phyloP scores from a whole-genome alignment of 2,888 invertebrate species.

The Aphidius colemani region DNA sequence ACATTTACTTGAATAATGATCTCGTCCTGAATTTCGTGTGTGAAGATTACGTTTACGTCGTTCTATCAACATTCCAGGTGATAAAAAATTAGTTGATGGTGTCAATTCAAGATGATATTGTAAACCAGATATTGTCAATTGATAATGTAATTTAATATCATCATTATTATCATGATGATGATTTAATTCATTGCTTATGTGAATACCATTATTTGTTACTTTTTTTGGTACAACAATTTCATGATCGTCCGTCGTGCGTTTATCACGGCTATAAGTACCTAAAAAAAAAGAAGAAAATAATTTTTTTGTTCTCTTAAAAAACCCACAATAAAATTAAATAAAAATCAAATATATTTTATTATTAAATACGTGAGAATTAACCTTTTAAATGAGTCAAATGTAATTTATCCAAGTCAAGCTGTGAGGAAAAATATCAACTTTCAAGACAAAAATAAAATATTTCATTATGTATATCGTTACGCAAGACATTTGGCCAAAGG shows the following conservation, averaged over 20 bases:
- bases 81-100: conserved; percentile 54
- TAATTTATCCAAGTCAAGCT: no score
- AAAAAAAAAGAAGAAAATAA: conserved; percentile 38
- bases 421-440: no score
- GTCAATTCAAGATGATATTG: conserved; percentile 57
- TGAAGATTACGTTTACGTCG: conserved; percentile 62
- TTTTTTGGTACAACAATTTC: conserved; percentile 68
- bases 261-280: conserved; percentile 62
- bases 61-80: conserved; percentile 71
- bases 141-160: conserved; percentile 64
- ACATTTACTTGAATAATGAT: conserved; percentile 65
- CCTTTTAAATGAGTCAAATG: no score
- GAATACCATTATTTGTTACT: conserved; percentile 65
- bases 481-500: no score
- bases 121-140: conserved; percentile 57
- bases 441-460: no score
- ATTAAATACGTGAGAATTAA: background rate
- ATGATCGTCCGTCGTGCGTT: conserved; percentile 62
- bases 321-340: background rate
- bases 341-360: background rate
- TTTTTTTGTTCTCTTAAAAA: background rate
- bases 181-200: conserved; percentile 65
- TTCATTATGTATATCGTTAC: no score
- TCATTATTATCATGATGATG: conserved; percentile 63
- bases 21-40: conserved; percentile 51